phyloP scores from a whole-genome alignment of 2,113 vertebrate genomes.

The Ochotona princeps region DNA sequence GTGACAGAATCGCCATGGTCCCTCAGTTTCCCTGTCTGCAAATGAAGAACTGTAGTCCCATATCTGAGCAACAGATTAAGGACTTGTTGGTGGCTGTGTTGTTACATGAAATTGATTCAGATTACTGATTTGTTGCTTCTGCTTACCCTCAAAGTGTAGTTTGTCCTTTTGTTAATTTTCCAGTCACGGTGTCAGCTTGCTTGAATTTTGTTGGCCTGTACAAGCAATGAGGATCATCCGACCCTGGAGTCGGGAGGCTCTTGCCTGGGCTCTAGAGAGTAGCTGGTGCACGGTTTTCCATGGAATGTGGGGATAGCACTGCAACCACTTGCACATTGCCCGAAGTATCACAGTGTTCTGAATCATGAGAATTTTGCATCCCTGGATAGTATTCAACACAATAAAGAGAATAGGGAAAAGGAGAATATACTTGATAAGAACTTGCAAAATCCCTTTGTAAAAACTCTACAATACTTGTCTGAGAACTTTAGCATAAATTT shows the following conservation, averaged over 20 bases:
- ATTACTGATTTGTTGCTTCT: slow-evolving; percentile 18
- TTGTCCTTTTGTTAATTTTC: slow-evolving; percentile 22
- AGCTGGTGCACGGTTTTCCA: not conserved
- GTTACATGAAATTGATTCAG: slow-evolving; percentile 15
- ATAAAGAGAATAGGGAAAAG: not conserved
- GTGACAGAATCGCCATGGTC: slow-evolving; percentile 9
- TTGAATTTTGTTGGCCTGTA: slow-evolving; percentile 40
- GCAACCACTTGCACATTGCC: not conserved
- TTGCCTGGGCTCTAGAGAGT: not conserved
- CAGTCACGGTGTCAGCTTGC: not conserved
- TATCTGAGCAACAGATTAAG: slow-evolving; percentile 21
- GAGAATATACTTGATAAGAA: not conserved
- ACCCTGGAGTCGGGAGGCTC: not conserved
- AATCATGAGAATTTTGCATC: not conserved
- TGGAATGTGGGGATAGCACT: not conserved
- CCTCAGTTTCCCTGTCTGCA: not conserved
- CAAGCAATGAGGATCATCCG: not conserved
- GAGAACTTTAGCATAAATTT: not conserved
- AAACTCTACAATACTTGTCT: not conserved
- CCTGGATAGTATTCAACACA: not conserved
- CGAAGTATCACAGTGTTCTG: not conserved
- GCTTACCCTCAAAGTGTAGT: not conserved
- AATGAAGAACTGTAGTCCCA: not conserved
- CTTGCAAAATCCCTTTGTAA: slow-evolving; percentile 20
- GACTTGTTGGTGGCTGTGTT: slow-evolving; percentile 10